Evolutionary conservation across 2,888 invertebrate species (phyloP).

Genomic region (Tortrix viridana): DNA sequence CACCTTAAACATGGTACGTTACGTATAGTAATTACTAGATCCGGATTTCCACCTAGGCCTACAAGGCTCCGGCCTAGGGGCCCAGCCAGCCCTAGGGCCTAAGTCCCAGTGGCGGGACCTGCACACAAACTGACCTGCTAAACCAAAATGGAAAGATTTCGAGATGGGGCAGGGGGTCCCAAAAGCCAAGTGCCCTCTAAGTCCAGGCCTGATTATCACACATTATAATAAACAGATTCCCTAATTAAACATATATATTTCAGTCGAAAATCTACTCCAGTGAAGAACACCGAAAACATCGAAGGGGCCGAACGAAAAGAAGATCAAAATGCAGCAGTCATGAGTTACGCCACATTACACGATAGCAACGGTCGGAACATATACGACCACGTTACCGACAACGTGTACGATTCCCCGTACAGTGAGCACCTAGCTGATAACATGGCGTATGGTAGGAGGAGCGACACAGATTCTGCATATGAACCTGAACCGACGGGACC

Average conservation of each 20-base stretch:
- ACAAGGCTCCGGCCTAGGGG: too few relatives aligned
- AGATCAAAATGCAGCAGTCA: conserved; percentile 93
- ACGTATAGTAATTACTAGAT: too few relatives aligned
- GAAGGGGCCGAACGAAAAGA: conserved; percentile 94
- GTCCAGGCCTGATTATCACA: too few relatives aligned
- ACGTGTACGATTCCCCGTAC: conserved; percentile 91
- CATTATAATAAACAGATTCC: neutral
- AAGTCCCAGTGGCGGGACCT: too few relatives aligned
- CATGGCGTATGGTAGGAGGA: conserved; percentile 71
- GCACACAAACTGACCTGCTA: too few relatives aligned
- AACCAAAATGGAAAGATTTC: too few relatives aligned
- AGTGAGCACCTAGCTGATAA: conserved; percentile 83
- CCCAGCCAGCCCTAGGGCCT: too few relatives aligned
- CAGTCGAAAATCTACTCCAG: conserved; percentile 92
- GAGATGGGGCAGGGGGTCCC: too few relatives aligned
- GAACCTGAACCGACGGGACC: conserved; percentile 88
- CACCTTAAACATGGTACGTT: too few relatives aligned
- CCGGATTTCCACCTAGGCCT: too few relatives aligned
- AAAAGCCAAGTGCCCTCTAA: too few relatives aligned
- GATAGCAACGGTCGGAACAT: conserved; percentile 85
- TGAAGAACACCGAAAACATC: conserved; percentile 94
- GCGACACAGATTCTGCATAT: conserved; percentile 81
- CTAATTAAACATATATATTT: conserved; percentile 39
- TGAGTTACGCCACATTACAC: conserved; percentile 94
- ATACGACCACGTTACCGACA: conserved; percentile 85